Percentiles rank a stretch among this genome's conserved stretches.
phyloP scores from a whole-genome alignment of 35 echinoderm and acorn worm species.

The Diadema setosum region DNA sequence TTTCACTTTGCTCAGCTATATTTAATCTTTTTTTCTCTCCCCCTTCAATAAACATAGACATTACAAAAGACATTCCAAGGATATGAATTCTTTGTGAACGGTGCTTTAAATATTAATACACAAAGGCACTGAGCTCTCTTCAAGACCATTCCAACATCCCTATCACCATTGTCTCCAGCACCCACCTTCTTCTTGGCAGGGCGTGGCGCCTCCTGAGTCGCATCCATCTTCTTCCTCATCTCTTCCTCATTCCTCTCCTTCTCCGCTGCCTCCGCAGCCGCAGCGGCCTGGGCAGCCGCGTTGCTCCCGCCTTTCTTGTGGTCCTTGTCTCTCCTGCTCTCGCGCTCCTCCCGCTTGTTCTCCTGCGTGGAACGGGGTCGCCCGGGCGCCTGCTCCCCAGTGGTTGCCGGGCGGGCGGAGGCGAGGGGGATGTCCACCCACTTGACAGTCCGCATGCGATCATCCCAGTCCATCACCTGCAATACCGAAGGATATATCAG shows the following conservation, averaged over 20 bases:
- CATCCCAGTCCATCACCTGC: conserved; percentile 94
- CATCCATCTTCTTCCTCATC: conserved; percentile 58
- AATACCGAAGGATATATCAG: too few species aligned
- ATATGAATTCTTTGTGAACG: too few species aligned
- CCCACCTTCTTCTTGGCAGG: conserved; percentile 94
- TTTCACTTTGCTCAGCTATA: too few species aligned
- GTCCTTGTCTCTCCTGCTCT: conserved; percentile 52
- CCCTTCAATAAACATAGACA: too few species aligned
- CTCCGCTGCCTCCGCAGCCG: conserved; percentile 63
- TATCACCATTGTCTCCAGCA: not conserved
- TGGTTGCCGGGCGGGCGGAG: conserved; percentile 47
- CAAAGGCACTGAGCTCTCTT: too few species aligned
- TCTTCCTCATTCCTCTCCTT: conserved; percentile 68
- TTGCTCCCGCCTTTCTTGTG: conserved; percentile 73
- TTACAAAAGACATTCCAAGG: too few species aligned
- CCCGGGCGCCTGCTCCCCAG: conserved; percentile 16
- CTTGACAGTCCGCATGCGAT: conserved; percentile 86
- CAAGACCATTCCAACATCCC: too few species aligned
- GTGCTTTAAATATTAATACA: too few species aligned
- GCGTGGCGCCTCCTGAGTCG: conserved; percentile 47
- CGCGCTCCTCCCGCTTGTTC: conserved; percentile 75
- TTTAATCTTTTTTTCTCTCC: too few species aligned
- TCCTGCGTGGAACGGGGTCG: conserved; percentile 83
- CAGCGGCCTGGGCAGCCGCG: conserved; percentile 48
- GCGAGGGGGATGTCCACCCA: conserved; percentile 85